Evolutionary conservation across 2,113 vertebrate genomes (phyloP).

Genomic region (Sakesphorus luctuosus): DNA sequence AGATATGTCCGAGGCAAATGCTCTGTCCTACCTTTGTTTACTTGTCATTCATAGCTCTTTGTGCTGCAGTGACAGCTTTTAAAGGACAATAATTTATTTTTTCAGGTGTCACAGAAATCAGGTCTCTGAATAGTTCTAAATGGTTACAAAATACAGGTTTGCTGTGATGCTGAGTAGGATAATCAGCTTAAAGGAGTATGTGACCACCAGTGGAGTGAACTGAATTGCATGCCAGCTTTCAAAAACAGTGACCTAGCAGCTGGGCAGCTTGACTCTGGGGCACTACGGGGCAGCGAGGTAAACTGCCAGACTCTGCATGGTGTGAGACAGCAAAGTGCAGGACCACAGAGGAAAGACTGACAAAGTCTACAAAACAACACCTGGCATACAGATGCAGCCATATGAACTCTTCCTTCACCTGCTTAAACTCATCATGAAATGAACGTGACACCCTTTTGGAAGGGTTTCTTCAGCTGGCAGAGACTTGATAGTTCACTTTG

Average conservation of each 20-base stretch:
- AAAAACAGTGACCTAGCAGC: neutral
- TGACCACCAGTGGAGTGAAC: neutral
- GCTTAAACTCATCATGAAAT: neutral
- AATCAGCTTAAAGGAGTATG: neutral
- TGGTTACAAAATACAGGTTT: neutral
- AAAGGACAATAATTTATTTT: neutral
- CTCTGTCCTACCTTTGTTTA: neutral
- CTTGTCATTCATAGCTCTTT: neutral
- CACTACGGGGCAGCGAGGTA: neutral
- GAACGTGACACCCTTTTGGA: neutral
- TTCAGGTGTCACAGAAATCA: neutral
- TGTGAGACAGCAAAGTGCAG: neutral
- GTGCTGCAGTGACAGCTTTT: neutral
- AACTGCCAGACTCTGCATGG: neutral
- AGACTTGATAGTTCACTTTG: neutral
- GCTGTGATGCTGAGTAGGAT: neutral
- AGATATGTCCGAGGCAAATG: neutral
- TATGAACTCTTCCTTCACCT: neutral
- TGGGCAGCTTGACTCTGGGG: neutral
- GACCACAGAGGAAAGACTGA: neutral
- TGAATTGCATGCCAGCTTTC: neutral
- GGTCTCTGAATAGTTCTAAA: neutral
- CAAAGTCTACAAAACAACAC: neutral
- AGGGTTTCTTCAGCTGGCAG: neutral
- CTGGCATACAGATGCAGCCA: neutral